Evolutionary conservation across 2,888 invertebrate genomes (phyloP).

Genomic region (Helleia helle): DNA sequence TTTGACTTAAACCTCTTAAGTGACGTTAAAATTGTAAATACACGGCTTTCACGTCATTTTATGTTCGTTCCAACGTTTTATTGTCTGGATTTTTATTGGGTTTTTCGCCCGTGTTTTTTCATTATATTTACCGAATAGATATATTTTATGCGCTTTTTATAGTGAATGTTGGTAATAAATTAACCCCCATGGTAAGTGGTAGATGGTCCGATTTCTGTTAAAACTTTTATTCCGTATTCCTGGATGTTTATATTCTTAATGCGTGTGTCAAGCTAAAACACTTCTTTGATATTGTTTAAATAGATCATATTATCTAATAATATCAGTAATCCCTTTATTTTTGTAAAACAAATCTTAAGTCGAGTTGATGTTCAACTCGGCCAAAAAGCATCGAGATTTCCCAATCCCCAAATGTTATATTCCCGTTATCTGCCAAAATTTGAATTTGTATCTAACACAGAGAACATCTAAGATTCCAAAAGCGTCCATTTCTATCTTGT

Average conservation of each 20-base stretch:
- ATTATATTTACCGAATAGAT: neutral
- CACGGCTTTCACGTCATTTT: conserved; percentile 2
- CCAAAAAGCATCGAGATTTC: too few relatives aligned
- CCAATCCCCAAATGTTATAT: too few relatives aligned
- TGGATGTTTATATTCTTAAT: neutral
- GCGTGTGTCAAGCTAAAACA: neutral
- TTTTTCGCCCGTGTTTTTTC: conserved; percentile 1
- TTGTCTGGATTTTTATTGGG: conserved; percentile 2
- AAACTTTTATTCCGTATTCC: conserved; percentile 1
- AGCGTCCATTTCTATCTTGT: conserved; percentile 43
- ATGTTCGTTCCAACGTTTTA: conserved; percentile 11
- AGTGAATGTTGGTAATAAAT: neutral
- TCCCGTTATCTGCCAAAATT: neutral
- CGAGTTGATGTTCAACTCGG: too few relatives aligned
- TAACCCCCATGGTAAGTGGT: conserved; percentile 3
- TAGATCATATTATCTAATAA: too few relatives aligned
- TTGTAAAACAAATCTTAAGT: neutral
- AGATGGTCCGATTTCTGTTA: conserved; percentile 1
- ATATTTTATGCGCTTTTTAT: conserved; percentile 16
- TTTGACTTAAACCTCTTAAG: conserved; percentile 20
- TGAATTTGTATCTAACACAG: neutral
- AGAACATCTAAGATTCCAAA: conserved; percentile 17
- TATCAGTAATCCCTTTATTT: too few relatives aligned
- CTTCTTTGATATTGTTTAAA: too few relatives aligned
- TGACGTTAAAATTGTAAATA: conserved; percentile 13